Conservation (phyloP, 2,113 vertebrate species). For the Eolophus roseicapilla region DNA sequence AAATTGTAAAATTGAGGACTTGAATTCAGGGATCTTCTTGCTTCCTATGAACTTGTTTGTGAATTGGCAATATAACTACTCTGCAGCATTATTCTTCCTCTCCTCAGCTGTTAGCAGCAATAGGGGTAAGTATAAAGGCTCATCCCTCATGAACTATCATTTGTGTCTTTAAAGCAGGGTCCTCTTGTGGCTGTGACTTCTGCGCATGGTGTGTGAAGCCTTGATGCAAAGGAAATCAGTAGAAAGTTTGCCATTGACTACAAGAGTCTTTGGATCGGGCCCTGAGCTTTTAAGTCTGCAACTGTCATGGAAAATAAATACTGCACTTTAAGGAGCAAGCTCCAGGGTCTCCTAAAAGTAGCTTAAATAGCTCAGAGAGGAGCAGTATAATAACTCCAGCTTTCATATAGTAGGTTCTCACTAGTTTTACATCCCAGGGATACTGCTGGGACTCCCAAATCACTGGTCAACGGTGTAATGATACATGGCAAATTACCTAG, state of each 20-base stretch:
- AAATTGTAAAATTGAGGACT: not conserved
- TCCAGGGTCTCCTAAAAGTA: constrained; percentile 60
- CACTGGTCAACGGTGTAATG: constrained; percentile 52
- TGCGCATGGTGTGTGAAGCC: not conserved
- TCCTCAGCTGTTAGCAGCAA: not conserved
- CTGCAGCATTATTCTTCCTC: not conserved
- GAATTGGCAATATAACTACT: not conserved
- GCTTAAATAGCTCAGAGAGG: constrained; percentile 42
- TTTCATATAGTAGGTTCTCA: constrained; percentile 41
- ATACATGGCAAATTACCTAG: constrained; percentile 63
- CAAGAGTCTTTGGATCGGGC: not conserved
- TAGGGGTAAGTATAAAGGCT: not conserved
- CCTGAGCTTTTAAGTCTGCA: constrained; percentile 41
- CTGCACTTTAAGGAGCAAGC: constrained; percentile 40
- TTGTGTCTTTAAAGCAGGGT: not conserved
- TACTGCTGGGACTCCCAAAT: constrained; percentile 58
- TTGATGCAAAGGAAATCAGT: not conserved
- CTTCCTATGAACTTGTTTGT: not conserved
- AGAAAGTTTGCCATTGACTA: not conserved
- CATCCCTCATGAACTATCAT: not conserved
- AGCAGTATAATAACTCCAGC: constrained; percentile 36
- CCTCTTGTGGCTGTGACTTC: not conserved
- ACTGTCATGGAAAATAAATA: constrained; percentile 54
- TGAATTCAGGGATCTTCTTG: not conserved
- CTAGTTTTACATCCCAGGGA: constrained; percentile 41